A percentile compares a stretch with the other conserved stretches of the same genome.
These are phyloP conservation scores for Sebastes aleutianus DNA, from an alignment of 2,797 vertebrate genomes.

Conservation along the genomic window DNA sequence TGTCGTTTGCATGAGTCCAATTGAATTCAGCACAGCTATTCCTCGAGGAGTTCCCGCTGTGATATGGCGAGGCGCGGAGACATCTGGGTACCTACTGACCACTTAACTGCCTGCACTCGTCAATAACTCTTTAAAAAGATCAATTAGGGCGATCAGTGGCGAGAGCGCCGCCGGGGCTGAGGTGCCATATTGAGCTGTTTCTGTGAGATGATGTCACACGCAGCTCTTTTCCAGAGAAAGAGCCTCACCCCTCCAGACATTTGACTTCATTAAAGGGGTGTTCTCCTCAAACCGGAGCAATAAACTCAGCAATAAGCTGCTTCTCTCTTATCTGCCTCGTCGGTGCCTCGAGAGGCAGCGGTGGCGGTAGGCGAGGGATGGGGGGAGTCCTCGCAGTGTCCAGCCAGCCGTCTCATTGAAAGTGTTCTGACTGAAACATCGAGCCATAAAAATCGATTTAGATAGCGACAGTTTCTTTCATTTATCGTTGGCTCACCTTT, in stretches of 20 bases:
- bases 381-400: constrained; percentile 17
- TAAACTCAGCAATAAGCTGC: constrained; percentile 45
- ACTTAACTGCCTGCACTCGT: constrained; percentile 63
- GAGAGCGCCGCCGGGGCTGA: constrained; percentile 43
- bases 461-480: constrained; percentile 46
- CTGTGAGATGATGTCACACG: constrained; percentile 61
- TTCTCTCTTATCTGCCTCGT: constrained; percentile 13
- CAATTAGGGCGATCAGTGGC: constrained; percentile 68
- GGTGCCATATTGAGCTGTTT: constrained; percentile 62
- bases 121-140: constrained; percentile 77
- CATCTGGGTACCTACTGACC: constrained; percentile 60
- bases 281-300: constrained; percentile 53
- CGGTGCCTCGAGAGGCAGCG: neutral
- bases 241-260: constrained; percentile 49
- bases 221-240: constrained; percentile 28
- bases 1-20: constrained; percentile 9
- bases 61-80: constrained; percentile 15
- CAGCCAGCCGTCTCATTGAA: constrained; percentile 34
- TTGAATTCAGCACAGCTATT: constrained; percentile 27
- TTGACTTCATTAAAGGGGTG: constrained; percentile 65
- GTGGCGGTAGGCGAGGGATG: too few relatives aligned
- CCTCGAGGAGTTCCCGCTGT: constrained; percentile 23
- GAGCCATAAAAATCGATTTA: constrained; percentile 55
- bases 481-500: constrained; percentile 54
- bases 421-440: constrained; percentile 45